Conservation (phyloP, 2,797 vertebrate genomes). For the Crocidura indochinensis region DNA sequence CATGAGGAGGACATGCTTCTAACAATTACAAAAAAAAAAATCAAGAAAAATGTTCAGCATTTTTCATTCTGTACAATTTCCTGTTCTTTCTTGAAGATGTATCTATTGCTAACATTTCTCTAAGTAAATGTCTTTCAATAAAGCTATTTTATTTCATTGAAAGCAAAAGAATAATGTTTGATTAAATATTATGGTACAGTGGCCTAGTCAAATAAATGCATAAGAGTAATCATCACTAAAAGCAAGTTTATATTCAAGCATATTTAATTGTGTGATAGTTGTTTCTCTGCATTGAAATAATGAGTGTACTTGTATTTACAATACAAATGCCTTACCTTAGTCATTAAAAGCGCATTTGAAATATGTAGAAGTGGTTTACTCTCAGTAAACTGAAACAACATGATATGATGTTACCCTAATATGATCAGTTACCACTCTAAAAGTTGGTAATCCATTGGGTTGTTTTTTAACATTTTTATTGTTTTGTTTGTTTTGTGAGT, state of each 20-base stretch:
- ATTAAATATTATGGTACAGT: background rate
- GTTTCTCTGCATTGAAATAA: background rate
- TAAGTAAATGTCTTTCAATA: no score
- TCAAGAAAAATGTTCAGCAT: no score
- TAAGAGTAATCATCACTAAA: constrained; percentile 12
- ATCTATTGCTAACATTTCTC: no score
- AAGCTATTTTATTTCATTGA: no score
- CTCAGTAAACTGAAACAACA: background rate
- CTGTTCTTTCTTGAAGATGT: background rate
- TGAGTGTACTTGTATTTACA: background rate
- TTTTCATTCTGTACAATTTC: no score
- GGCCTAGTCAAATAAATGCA: background rate
- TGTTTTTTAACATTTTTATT: background rate
- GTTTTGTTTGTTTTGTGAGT: no score
- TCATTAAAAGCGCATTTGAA: background rate
- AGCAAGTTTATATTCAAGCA: background rate
- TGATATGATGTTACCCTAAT: no score
- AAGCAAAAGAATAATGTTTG: constrained; percentile 13
- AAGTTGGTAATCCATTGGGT: background rate
- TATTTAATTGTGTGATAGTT: constrained; percentile 22
- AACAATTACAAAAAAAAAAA: no score
- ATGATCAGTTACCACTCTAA: background rate
- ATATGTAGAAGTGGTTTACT: background rate
- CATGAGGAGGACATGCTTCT: no score
- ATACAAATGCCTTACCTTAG: background rate